Evolutionary conservation across 2,888 invertebrate genomes (phyloP).

Genomic region (Antitype chi): DNA sequence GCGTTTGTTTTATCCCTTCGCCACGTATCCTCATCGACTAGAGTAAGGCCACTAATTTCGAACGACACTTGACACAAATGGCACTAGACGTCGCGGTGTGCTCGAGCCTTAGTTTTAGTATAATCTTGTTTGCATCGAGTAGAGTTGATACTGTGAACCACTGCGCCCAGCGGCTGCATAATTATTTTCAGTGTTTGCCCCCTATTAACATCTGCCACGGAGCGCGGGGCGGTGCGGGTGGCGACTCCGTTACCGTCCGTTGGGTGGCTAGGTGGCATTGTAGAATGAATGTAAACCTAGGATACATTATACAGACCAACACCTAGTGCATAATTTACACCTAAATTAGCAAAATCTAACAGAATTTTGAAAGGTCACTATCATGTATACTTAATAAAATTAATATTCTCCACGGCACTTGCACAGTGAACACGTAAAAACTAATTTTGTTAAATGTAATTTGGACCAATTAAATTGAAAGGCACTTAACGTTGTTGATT

Average conservation of each 20-base stretch:
- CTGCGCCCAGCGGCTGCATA: conserved; percentile 70
- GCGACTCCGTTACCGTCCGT: conserved; percentile 26
- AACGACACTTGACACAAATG: conserved; percentile 58
- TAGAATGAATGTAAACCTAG: conserved; percentile 65
- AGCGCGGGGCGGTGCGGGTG: conserved; percentile 21
- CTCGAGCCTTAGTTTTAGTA: conserved; percentile 57
- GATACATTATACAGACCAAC: conserved; percentile 52
- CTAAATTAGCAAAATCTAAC: conserved; percentile 52
- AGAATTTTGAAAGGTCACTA: conserved; percentile 15
- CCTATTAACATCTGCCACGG: conserved; percentile 74
- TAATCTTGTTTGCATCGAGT: conserved; percentile 67
- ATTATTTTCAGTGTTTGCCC: conserved; percentile 78
- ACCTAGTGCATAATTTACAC: conserved; percentile 68
- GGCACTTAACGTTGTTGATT: conserved; percentile 35
- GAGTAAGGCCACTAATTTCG: conserved; percentile 57
- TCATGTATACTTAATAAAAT: conserved; percentile 22
- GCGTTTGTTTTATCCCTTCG: conserved; percentile 76
- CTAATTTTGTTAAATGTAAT: conserved; percentile 47
- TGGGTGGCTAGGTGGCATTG: conserved; percentile 24
- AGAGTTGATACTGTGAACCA: conserved; percentile 65
- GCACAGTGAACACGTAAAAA: conserved; percentile 26
- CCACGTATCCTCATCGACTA: conserved; percentile 59
- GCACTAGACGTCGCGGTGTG: conserved; percentile 32
- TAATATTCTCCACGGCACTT: conserved; percentile 21
- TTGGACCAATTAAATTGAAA: conserved; percentile 30